Percentiles rank a stretch among this genome's conserved stretches.
Evolutionary conservation across 2,113 vertebrate genomes (phyloP).

Genomic region (Erythrolamprus reginae): DNA sequence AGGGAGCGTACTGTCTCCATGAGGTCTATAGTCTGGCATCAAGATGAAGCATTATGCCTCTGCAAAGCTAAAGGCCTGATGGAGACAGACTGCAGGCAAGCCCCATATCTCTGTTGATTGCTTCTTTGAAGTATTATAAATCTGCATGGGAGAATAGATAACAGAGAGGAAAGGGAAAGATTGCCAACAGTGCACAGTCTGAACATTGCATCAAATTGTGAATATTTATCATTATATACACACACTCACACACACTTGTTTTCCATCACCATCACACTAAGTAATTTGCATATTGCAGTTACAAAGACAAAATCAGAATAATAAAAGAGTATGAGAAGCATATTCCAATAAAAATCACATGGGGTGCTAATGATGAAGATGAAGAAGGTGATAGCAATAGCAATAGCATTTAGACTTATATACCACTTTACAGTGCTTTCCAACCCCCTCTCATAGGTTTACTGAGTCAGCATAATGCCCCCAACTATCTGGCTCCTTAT

Average conservation of each 20-base stretch:
- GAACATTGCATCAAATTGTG: background rate
- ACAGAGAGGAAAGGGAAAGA: background rate
- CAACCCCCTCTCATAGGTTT: background rate
- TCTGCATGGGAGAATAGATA: background rate
- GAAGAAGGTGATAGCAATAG: background rate
- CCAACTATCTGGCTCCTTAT: background rate
- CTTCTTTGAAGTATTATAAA: background rate
- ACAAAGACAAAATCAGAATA: background rate
- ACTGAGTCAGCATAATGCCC: background rate
- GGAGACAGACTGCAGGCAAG: background rate
- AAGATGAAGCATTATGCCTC: background rate
- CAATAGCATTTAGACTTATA: background rate
- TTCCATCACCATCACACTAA: background rate
- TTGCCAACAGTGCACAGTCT: background rate
- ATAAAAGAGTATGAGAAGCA: background rate
- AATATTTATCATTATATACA: background rate
- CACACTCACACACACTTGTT: background rate
- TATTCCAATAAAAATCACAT: background rate
- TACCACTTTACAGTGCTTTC: background rate
- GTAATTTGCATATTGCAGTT: background rate
- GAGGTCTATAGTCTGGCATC: background rate
- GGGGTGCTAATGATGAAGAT: background rate
- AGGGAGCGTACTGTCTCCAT: background rate
- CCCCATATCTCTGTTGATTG: background rate
- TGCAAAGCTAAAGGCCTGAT: background rate